Evolutionary conservation across 2,113 vertebrate genomes (phyloP), one percentile per base, ranked within the genome.

Genomic region (Lagopus leucura): DNA sequence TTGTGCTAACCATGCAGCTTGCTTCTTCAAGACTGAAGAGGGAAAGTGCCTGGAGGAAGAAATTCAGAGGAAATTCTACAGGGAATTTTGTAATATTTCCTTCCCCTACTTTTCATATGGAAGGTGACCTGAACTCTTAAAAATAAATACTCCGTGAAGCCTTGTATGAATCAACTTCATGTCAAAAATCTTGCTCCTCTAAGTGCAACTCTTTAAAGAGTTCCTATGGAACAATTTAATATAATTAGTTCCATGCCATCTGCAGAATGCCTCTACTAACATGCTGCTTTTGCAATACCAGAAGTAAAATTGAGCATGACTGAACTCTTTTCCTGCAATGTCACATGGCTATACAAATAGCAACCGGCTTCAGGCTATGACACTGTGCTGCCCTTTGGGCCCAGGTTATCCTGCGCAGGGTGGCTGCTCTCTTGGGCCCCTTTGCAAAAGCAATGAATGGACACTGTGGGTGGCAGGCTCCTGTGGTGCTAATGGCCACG

Each of bases 401-500:
- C 47, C 94, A 94, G 89, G 95, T 93, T 90, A 69, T 73, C 38
- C 83, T 82, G 66, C 19, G 77, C 5, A 14, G 73, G 77, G 54
- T 92, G 84, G 89, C 78, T 67, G 72, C 55, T 34, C 52, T 88
- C 79, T 36, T 3, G 4, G 82, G 87, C 87, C 78, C 74, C 89
- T 88, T 40, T 75, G 82, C 75, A 83, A 43, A 75, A 30, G 75
- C 47, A 64, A 17, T 94, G 94, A 94, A 97, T 83, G 82, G 89
- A 71, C 85, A 69, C 87, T 15, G 94, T 90, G 93, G 93, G 94
- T 94, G 95, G 95, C 36, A 94, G 65, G 45, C 69, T 94, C 83
- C 72, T 81, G 81, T 75, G 74, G 75, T 34, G 61, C 66, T 90
- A 78, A 82, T n/a, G 80, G 76, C 48, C 82, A 82, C 50, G 61